Evolutionary conservation across 2,888 invertebrate species (phyloP).

Genomic region (Amblyjoppa proteus): DNA sequence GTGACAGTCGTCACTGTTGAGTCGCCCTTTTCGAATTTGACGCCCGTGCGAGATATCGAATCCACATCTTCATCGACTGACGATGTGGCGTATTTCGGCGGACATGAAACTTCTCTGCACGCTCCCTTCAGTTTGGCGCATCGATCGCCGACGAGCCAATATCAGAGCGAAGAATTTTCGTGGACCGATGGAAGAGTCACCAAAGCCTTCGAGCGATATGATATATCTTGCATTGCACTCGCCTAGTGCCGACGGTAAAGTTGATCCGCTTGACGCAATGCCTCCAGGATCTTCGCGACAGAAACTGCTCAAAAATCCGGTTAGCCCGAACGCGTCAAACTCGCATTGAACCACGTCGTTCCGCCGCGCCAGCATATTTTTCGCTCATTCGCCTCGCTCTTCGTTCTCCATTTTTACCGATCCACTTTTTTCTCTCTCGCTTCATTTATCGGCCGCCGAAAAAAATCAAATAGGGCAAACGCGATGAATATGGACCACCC

Average conservation of each 20-base stretch:
- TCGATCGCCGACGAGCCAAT: too few species aligned
- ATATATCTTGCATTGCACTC: background rate
- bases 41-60: background rate
- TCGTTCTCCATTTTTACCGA: slow-evolving; percentile 5
- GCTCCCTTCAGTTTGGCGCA: too few species aligned
- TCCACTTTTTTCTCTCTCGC: slow-evolving; percentile 1
- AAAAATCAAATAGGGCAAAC: background rate
- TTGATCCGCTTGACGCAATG: background rate
- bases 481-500: too few species aligned
- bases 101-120: background rate
- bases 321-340: background rate
- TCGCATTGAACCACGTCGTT: background rate
- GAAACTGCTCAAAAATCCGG: background rate
- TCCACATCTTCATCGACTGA: background rate
- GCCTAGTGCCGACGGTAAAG: background rate
- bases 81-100: background rate
- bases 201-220: too few species aligned
- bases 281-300: background rate
- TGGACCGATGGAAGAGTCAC: too few species aligned
- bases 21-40: background rate
- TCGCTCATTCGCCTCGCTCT: background rate
- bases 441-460: background rate
- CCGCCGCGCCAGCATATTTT: slow-evolving; percentile 34
- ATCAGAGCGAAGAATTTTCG: background rate
- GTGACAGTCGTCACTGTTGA: background rate